These are phyloP conservation scores for Elephantulus edwardii DNA, from an alignment of 2,113 vertebrate species.

Conservation along the genomic window DNA sequence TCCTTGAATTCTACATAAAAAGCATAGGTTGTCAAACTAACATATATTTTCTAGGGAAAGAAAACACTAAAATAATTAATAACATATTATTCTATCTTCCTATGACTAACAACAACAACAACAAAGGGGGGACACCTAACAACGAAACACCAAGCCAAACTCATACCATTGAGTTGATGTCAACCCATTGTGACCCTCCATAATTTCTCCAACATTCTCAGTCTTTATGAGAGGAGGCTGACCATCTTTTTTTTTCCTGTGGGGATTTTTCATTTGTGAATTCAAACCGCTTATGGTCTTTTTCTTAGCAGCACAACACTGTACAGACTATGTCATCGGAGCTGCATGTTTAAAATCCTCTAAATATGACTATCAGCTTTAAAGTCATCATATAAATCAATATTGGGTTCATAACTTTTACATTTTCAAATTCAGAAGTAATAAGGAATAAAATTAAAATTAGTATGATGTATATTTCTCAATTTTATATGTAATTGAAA, in stretches of 20 bases:
- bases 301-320: constrained; percentile 7
- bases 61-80: constrained; percentile 3
- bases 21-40: background rate
- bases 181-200: no score
- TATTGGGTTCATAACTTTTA: background rate
- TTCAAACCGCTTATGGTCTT: no score
- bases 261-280: no score
- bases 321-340: no score
- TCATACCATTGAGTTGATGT: no score
- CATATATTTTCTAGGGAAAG: background rate
- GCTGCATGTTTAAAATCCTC: background rate
- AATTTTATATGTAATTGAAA: background rate
- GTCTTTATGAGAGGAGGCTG: no score
- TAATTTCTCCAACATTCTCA: no score
- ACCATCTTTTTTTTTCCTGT: no score
- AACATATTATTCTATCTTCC: background rate
- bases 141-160: no score
- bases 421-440: background rate
- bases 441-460: constrained; percentile 36
- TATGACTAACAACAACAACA: background rate
- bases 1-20: background rate
- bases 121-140: no score
- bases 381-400: constrained; percentile 1
- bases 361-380: background rate
- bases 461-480: background rate